Evolutionary conservation across 2,888 invertebrate genomes (phyloP).

Genomic region (Orthonevra nobilis): DNA sequence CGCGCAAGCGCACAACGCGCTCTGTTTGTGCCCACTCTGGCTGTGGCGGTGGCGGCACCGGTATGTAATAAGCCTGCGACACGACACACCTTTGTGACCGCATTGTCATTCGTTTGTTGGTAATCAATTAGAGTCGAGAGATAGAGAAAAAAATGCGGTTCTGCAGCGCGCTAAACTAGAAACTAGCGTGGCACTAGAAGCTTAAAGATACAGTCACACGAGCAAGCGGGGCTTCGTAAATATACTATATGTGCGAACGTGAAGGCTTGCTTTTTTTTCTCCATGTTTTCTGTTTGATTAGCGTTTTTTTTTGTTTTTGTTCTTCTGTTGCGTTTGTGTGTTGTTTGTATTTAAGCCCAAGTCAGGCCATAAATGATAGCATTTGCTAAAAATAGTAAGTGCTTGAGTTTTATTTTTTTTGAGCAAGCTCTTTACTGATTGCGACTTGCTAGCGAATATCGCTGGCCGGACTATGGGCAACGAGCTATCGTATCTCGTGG

Average conservation of each 20-base stretch:
- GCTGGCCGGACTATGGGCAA: constrained; percentile 25
- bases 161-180: constrained; percentile 42
- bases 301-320: not conserved
- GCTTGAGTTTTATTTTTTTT: constrained; percentile 15
- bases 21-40: constrained; percentile 65
- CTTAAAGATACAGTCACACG: constrained; percentile 6
- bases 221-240: constrained; percentile 3
- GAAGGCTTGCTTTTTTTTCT: constrained; percentile 25
- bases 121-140: constrained; percentile 67
- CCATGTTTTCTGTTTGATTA: constrained; percentile 2
- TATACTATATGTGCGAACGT: constrained; percentile 47
- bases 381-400: constrained; percentile 66
- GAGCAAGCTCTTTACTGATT: constrained; percentile 37
- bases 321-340: constrained; percentile 19
- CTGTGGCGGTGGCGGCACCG: constrained; percentile 26
- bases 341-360: constrained; percentile 51
- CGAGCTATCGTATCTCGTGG: no score
- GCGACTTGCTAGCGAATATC: constrained; percentile 54
- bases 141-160: constrained; percentile 62
- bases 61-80: constrained; percentile 56
- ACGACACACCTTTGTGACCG: constrained; percentile 70
- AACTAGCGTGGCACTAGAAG: constrained; percentile 39
- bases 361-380: constrained; percentile 62
- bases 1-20: constrained; percentile 35
- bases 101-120: constrained; percentile 69